Conservation (phyloP, 2,888 invertebrate species). For the Cataglyphis livida region DNA sequence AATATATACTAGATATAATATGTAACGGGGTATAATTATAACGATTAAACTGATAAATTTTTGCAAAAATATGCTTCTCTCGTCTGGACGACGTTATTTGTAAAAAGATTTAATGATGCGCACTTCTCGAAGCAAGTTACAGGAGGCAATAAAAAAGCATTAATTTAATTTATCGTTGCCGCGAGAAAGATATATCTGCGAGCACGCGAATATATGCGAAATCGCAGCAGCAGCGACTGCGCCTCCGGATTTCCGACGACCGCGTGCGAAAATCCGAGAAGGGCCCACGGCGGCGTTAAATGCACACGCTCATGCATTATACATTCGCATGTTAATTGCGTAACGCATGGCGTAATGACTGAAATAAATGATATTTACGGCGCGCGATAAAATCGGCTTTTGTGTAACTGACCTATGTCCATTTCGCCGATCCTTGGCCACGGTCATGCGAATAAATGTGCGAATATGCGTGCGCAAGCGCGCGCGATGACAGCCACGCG, state of each 20-base stretch:
- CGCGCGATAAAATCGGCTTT: constrained; percentile 38
- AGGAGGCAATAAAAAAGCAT: neutral
- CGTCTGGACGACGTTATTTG: neutral
- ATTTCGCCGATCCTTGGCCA: constrained; percentile 15
- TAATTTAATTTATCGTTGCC: neutral
- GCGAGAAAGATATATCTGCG: neutral
- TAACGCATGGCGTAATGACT: constrained; percentile 29
- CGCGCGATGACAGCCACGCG: constrained; percentile 5
- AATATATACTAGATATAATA: neutral
- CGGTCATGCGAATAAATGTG: constrained; percentile 16
- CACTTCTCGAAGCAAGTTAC: neutral
- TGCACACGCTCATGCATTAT: constrained; percentile 35
- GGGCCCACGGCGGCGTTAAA: constrained; percentile 1
- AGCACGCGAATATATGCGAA: neutral
- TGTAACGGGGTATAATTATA: neutral
- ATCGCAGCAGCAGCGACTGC: constrained; percentile 13
- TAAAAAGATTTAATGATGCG: neutral
- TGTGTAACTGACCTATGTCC: constrained; percentile 47
- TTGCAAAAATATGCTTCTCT: neutral
- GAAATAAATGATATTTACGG: constrained; percentile 33
- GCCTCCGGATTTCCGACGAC: constrained; percentile 6
- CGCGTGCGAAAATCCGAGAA: constrained; percentile 28
- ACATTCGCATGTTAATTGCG: constrained; percentile 42
- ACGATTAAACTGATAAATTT: neutral
- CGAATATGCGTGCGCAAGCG: constrained; percentile 1